Conservation (phyloP, 2,113 vertebrate genomes). For the Erythrolamprus reginae region DNA sequence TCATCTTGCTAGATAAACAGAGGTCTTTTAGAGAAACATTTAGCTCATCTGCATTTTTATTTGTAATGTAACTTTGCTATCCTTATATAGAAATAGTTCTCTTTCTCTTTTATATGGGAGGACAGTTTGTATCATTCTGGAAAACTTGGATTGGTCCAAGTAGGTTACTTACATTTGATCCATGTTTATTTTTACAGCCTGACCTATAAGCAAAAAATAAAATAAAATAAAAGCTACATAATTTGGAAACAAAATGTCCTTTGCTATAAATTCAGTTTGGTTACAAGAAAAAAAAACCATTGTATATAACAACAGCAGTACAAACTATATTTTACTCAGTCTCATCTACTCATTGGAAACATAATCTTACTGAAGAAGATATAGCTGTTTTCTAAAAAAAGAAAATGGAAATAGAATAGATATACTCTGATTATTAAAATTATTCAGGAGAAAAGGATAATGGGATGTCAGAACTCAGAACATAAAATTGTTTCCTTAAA, state of each 20-base stretch:
- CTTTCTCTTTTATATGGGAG: not conserved
- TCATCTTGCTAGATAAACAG: conserved; percentile 30
- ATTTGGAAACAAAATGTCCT: not conserved
- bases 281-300: not conserved
- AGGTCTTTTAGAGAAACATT: conserved; percentile 35
- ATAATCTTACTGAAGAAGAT: not conserved
- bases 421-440: not conserved
- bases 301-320: not conserved
- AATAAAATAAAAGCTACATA: not conserved
- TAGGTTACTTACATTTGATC: conserved; percentile 3
- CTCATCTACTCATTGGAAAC: not conserved
- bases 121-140: not conserved
- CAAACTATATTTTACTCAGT: not conserved
- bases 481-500: not conserved
- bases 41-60: conserved; percentile 21
- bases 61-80: conserved; percentile 20
- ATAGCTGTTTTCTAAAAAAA: not conserved
- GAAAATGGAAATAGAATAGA: not conserved
- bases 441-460: not conserved
- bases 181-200: conserved; percentile 6
- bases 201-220: not conserved
- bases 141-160: conserved; percentile 4
- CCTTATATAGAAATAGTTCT: conserved; percentile 29
- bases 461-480: not conserved
- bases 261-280: not conserved